These are phyloP conservation scores for Grus americana DNA, from an alignment of 2,113 vertebrate species.

Conservation along the genomic window DNA sequence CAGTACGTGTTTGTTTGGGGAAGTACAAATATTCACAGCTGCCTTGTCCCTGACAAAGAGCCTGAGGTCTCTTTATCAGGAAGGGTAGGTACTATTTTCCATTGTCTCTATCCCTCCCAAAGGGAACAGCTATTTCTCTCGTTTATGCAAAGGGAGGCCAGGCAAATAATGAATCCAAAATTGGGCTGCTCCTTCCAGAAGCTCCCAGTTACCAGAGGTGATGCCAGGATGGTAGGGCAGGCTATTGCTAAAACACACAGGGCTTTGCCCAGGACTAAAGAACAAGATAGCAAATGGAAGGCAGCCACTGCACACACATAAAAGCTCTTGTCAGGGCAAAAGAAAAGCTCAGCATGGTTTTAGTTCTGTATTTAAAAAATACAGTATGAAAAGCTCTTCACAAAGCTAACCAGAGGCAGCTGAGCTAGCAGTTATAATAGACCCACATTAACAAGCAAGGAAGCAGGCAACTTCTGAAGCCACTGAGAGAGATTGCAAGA, in stretches of 20 bases:
- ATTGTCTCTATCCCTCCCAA: not conserved
- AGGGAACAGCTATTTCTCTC: not conserved
- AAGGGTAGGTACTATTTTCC: not conserved
- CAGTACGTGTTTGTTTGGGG: not conserved
- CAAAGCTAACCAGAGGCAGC: constrained; percentile 3
- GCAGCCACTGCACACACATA: constrained; percentile 24
- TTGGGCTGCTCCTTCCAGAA: not conserved
- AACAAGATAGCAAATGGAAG: not conserved
- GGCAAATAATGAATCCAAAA: not conserved
- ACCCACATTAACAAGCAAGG: not conserved
- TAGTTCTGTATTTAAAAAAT: constrained; percentile 34
- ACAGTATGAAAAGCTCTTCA: constrained; percentile 37
- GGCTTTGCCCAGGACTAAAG: not conserved
- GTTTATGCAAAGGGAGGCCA: not conserved
- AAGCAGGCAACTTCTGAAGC: not conserved
- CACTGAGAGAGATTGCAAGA: not conserved
- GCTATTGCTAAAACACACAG: not conserved
- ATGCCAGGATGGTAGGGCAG: not conserved
- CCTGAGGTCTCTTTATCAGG: not conserved
- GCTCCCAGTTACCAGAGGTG: not conserved
- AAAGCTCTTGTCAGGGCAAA: constrained; percentile 20
- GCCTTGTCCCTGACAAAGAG: not conserved
- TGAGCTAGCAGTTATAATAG: not conserved
- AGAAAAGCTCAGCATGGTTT: constrained; percentile 60
- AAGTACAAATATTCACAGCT: not conserved